Evolutionary conservation across 2,113 vertebrate genomes (phyloP).

Genomic region (Hipposideros armiger): DNA sequence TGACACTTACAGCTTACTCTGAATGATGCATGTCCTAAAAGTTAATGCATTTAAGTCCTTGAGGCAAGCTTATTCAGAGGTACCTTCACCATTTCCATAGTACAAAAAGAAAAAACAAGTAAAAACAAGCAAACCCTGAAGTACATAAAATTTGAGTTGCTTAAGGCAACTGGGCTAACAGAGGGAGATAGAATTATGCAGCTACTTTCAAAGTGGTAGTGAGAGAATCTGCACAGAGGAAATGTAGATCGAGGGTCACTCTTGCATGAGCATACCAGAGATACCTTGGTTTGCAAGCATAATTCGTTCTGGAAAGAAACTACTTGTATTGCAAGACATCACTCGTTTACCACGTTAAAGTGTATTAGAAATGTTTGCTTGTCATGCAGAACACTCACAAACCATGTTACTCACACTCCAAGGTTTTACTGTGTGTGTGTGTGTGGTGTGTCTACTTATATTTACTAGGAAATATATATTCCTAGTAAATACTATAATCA

Average conservation of each 20-base stretch:
- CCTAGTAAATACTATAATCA: background rate
- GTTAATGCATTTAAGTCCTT: background rate
- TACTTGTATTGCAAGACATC: too few relatives aligned
- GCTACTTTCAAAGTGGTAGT: too few relatives aligned
- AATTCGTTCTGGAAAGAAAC: too few relatives aligned
- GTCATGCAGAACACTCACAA: too few relatives aligned
- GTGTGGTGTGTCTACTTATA: too few relatives aligned
- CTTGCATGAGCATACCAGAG: background rate
- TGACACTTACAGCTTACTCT: background rate
- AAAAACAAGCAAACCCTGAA: background rate
- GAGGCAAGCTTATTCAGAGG: background rate
- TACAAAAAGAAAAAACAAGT: background rate
- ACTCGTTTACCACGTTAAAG: too few relatives aligned
- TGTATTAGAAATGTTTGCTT: too few relatives aligned
- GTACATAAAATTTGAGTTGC: background rate
- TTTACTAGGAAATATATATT: background rate
- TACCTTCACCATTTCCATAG: background rate
- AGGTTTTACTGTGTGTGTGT: too few relatives aligned
- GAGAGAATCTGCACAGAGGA: background rate
- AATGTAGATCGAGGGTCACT: background rate
- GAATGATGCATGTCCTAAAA: background rate
- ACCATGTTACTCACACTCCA: too few relatives aligned
- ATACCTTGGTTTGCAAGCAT: background rate
- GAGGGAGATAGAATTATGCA: background rate
- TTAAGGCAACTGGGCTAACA: background rate